Evolutionary conservation across 2,797 vertebrate species (phyloP), one percentile per base, ranked within the genome.

Genomic region (Lagodon rhomboides): DNA sequence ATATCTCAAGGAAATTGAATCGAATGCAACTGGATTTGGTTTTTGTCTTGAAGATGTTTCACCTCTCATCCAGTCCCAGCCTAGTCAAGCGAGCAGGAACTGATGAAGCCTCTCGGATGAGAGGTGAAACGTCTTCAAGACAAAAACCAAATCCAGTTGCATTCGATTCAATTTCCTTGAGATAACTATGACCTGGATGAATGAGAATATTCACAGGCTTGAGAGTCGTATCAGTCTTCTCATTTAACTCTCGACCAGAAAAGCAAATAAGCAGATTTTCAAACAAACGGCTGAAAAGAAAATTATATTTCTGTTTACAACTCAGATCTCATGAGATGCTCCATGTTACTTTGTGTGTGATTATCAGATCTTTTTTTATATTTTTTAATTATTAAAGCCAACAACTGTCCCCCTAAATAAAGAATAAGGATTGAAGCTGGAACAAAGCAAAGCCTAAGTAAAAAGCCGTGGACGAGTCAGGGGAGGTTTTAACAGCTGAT

Each of bases 401-500:
- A 62, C 51, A 78, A 18, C 49, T 38, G 34, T 46, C 25, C 22
- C 17, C 5, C 20, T 20, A 51, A 72, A 51, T 22, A n/a, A 65
- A 41, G 34, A 72, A 49, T 12, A 53, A 56, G 49, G 12, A 60
- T 58, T n/a, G 75, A 58, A 68, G 53, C 27, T 47, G 38, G 58
- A 53, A 73, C 64, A 65, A 61, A 78, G 55, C 54, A 1, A 9
- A 65, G 62, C 23, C 73, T 64, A 51, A 59, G 68, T 50, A 77
- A 67, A 68, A 11, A 61, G 46, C 34, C 38, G 3, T 38, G 38
- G 38, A 38, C 10, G 10, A 38, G 38, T 10, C 38, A 62, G 30
- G 50, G 62, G 49, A 49, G 54, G 41, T 22, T 66, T 73, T 41
- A 82, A 80, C 34, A 70, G 60, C 49, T 78, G 51, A 66, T 34